Conservation (phyloP, 2,113 vertebrate genomes). For the Oenanthe melanoleuca region DNA sequence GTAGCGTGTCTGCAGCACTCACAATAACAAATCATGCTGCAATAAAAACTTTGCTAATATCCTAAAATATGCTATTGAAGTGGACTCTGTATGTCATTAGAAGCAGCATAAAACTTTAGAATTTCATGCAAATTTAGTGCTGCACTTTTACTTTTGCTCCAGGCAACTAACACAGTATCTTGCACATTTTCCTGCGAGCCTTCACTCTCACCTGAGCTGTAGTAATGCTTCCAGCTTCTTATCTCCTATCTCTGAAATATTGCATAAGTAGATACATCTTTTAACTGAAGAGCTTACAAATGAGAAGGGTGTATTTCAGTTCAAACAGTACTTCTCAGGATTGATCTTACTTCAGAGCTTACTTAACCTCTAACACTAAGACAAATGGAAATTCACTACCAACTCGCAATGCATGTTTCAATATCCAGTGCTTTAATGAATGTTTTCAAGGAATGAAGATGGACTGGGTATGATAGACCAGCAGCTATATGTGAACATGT, state of each 20-base stretch:
- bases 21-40: neutral
- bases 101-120: neutral
- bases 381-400: neutral
- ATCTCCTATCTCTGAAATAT: neutral
- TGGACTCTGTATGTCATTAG: neutral
- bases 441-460: neutral
- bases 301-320: slow-evolving; percentile 18
- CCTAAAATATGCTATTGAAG: neutral
- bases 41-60: neutral
- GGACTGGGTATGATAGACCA: neutral
- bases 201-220: neutral
- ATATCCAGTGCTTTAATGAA: neutral
- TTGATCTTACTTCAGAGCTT: slow-evolving; percentile 23
- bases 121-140: neutral
- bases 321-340: slow-evolving; percentile 1
- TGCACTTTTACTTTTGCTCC: neutral
- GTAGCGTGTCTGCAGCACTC: neutral
- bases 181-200: neutral
- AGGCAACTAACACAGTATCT: neutral
- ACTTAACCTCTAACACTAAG: slow-evolving; percentile 45
- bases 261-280: neutral
- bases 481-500: neutral
- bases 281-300: slow-evolving; percentile 12
- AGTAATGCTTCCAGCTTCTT: neutral
- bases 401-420: neutral